Base-by-base conservation (phyloP, 1,140 invertebrate genomes). In the Neocloeon triangulifer region DNA sequence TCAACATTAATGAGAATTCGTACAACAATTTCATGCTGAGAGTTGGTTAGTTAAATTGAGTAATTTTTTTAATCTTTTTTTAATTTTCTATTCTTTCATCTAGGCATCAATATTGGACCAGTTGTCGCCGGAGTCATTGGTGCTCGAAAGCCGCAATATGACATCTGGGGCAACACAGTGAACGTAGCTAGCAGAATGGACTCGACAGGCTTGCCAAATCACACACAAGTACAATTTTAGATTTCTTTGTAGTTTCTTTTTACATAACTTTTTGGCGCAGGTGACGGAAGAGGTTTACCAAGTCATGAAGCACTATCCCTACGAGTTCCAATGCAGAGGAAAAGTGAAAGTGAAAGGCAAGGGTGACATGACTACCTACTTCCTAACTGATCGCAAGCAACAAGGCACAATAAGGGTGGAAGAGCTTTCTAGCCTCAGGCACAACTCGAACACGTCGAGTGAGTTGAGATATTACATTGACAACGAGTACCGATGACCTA, bases 111-210 rank as follows among this genome's bases (percentile, higher is more conserved):
- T 50, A 68, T 91, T 39, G 86, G 85, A 0, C 82, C 82, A 2
- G 80, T 89, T 2, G 84, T 91, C 5, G 85, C 86, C 7, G 88
- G 88, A 12, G 88, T 94, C 0, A 91, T 94, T 38, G 88, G 86
- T 12, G 84, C 84, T 1, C 60, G 80, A 26, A 92, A 92, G 52
- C 88, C 88, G 9, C 86, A 92, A 46, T 94, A 91, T 51, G 86
- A 92, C 48, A 91, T 92, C 43, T 92, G 85, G 85, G 86, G 86
- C 2, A 92, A 92, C 52, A 88, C 85, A 8, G 86, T 94, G 2
- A 91, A 89, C 53, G 77, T 92, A 2, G 86, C 86, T 2, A 84
- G 77, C 46, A 59, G 79, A 4, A 84, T 85, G 79, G 79, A 85
- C 46, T 79, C 75, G 2, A 84, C 79, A 0, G 78, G 79, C 1